phyloP scores from a whole-genome alignment of 2,797 vertebrate species.

The Etheostoma nigrum region DNA sequence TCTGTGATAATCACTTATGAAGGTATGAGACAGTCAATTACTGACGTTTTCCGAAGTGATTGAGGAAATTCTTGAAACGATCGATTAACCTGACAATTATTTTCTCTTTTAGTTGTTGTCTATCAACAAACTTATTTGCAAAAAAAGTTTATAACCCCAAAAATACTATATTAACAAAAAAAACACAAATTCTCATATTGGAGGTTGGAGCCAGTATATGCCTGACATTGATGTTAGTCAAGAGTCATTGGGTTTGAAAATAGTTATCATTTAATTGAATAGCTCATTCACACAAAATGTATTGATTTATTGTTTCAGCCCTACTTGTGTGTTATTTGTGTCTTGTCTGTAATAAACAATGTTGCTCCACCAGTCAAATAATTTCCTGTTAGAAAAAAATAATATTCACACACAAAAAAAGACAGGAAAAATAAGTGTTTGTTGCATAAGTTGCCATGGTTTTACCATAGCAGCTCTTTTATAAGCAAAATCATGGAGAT shows the following conservation, averaged over 20 bases:
- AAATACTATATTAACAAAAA: background rate
- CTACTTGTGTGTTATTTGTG: background rate
- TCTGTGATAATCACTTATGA: background rate
- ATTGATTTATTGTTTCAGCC: no score
- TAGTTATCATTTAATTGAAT: no score
- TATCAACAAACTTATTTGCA: background rate
- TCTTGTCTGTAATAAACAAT: background rate
- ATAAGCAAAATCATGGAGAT: conserved; percentile 88
- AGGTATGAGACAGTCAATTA: no score
- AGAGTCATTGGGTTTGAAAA: no score
- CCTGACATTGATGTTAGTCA: no score
- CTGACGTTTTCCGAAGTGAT: background rate
- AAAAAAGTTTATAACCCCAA: background rate
- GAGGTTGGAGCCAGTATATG: no score
- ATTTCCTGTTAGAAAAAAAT: background rate
- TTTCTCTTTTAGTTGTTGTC: background rate
- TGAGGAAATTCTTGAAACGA: background rate
- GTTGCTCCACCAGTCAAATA: background rate
- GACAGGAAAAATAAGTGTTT: conserved; percentile 18
- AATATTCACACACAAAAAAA: conserved; percentile 7
- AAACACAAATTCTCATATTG: no score
- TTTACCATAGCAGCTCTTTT: conserved; percentile 83
- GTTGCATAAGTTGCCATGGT: conserved; percentile 77
- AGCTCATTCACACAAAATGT: background rate
- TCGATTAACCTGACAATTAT: background rate